Evolutionary conservation across 2,888 invertebrate genomes (phyloP).

Genomic region (Apotomis betuletana): DNA sequence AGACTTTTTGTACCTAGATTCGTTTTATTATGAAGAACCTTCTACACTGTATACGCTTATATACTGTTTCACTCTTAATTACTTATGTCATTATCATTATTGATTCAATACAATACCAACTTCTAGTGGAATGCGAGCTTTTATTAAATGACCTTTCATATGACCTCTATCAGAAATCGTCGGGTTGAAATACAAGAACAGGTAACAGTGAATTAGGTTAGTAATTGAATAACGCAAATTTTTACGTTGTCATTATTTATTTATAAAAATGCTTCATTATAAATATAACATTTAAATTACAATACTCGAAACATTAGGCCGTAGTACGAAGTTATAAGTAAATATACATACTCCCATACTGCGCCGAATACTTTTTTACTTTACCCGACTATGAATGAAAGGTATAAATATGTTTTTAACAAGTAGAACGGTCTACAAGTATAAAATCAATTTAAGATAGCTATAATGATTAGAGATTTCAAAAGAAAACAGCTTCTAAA

Average conservation of each 20-base stretch:
- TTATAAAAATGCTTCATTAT: slow-evolving; percentile 79
- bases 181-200: no score
- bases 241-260: slow-evolving; percentile 65
- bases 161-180: slow-evolving; percentile 1
- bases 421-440: slow-evolving; percentile 19
- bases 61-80: background rate
- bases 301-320: slow-evolving; percentile 67
- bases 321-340: slow-evolving; percentile 53
- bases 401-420: slow-evolving; percentile 35
- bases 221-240: slow-evolving; percentile 18
- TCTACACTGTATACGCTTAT: background rate
- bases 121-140: background rate
- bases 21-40: no score
- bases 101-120: background rate
- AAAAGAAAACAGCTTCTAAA: slow-evolving; percentile 20
- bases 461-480: slow-evolving; percentile 21
- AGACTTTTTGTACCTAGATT: no score
- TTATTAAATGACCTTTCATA: background rate
- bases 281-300: slow-evolving; percentile 77
- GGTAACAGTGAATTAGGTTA: no score
- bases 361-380: slow-evolving; percentile 40
- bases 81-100: background rate
- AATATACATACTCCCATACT: slow-evolving; percentile 54
- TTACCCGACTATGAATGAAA: slow-evolving; percentile 56
- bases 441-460: slow-evolving; percentile 40